These are phyloP conservation scores for Synanthedon tipuliformis DNA, from an alignment of 2,888 invertebrate species.

Conservation along the genomic window DNA sequence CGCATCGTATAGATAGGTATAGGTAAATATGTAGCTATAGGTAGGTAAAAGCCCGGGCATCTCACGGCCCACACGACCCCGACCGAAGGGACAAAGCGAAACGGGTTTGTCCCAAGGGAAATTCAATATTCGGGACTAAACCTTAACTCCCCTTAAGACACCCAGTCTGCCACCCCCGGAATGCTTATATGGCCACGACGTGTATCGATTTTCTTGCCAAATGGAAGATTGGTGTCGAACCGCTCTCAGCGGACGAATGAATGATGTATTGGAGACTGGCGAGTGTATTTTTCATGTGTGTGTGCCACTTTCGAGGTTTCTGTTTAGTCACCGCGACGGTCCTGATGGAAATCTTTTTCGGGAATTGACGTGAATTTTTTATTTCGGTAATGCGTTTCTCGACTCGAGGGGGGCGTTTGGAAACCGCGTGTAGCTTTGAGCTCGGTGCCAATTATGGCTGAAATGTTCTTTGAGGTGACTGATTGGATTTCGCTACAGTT, in stretches of 20 bases:
- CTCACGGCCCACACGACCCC: constrained; percentile 63
- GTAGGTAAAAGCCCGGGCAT: constrained; percentile 54
- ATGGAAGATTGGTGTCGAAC: constrained; percentile 71
- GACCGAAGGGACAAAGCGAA: constrained; percentile 68
- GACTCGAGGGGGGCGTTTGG: constrained; percentile 16
- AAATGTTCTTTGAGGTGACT: constrained; percentile 51
- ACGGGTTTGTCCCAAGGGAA: constrained; percentile 72
- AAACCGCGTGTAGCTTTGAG: constrained; percentile 27
- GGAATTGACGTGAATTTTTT: constrained; percentile 59
- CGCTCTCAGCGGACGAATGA: constrained; percentile 66
- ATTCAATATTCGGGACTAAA: constrained; percentile 73
- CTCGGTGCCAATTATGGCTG: constrained; percentile 44
- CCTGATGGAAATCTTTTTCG: constrained; percentile 50
- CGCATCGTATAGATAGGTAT: constrained; percentile 6
- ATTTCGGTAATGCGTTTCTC: constrained; percentile 53
- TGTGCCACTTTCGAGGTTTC: constrained; percentile 41
- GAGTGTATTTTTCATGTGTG: constrained; percentile 55
- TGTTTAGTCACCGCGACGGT: constrained; percentile 56
- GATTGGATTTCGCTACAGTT: constrained; percentile 41
- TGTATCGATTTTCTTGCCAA: constrained; percentile 71
- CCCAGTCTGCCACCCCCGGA: constrained; percentile 66
- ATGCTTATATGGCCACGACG: constrained; percentile 71
- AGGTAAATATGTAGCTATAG: constrained; percentile 9
- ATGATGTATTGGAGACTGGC: constrained; percentile 67
- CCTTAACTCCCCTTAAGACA: constrained; percentile 69